Evolutionary conservation across 2,113 vertebrate genomes (phyloP).

Genomic region (Strix uralensis): DNA sequence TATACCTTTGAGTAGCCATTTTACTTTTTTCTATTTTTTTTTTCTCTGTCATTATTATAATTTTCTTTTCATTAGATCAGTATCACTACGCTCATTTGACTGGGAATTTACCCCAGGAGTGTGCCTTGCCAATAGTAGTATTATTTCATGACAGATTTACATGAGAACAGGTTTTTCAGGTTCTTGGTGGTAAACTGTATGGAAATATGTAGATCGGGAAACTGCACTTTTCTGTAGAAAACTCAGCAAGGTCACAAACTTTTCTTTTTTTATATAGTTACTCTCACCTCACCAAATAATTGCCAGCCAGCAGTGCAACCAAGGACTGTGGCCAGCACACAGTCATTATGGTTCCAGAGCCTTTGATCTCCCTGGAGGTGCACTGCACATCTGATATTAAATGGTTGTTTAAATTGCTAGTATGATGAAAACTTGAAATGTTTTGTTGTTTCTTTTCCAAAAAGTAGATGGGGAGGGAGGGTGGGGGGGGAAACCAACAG

Average conservation of each 20-base stretch:
- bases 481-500: background rate
- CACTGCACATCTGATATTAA: background rate
- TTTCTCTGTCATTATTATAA: background rate
- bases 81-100: background rate
- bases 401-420: background rate
- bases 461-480: background rate
- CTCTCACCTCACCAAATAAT: background rate
- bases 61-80: conserved; percentile 28
- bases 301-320: background rate
- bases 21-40: background rate
- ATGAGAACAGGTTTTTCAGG: conserved; percentile 43
- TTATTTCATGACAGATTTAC: conserved; percentile 51
- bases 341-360: background rate
- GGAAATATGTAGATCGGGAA: background rate
- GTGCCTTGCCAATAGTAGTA: conserved; percentile 12
- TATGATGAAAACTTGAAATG: background rate
- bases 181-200: background rate
- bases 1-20: background rate
- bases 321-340: background rate
- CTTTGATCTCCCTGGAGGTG: background rate
- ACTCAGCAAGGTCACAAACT: background rate
- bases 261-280: background rate
- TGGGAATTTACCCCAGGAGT: conserved; percentile 8
- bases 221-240: background rate
- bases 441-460: background rate